These are phyloP conservation scores for Drosophila prosaltans DNA, from an alignment of 1,140 invertebrate genomes.

Conservation along the genomic window DNA sequence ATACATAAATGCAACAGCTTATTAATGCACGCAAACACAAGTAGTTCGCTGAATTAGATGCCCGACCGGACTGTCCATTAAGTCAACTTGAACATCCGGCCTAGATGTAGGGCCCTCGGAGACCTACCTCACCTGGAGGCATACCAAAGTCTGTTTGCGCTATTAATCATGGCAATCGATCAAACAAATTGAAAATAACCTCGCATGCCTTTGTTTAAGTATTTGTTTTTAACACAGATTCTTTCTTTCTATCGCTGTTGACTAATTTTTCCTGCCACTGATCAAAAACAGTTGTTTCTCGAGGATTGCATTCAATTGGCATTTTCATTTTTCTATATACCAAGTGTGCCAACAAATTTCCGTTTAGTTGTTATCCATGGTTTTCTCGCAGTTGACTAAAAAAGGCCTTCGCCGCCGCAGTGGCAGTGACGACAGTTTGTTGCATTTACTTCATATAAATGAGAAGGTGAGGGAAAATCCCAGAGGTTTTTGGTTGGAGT, in stretches of 20 bases:
- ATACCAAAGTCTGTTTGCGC: background rate
- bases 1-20: conserved; percentile 15
- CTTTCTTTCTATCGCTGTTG: conserved; percentile 6
- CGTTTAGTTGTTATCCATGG: conserved; percentile 23
- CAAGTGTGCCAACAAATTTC: conserved; percentile 20
- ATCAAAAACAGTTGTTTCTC: conserved; percentile 34
- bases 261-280: conserved; percentile 16
- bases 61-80: conserved; percentile 38
- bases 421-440: conserved; percentile 13
- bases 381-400: conserved; percentile 7
- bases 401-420: background rate
- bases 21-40: conserved; percentile 38
- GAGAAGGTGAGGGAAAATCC: conserved; percentile 22
- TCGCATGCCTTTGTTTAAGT: background rate
- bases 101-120: conserved; percentile 19
- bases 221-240: background rate
- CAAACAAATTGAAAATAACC: conserved; percentile 3
- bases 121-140: conserved; percentile 14
- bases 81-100: conserved; percentile 51
- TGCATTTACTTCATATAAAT: conserved; percentile 28
- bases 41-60: conserved; percentile 57
- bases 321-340: background rate
- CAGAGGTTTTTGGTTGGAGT: background rate
- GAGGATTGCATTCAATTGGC: background rate
- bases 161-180: conserved; percentile 1